phyloP scores from a whole-genome alignment of 2,888 invertebrate genomes.

The Callyntrura guangdongensis region DNA sequence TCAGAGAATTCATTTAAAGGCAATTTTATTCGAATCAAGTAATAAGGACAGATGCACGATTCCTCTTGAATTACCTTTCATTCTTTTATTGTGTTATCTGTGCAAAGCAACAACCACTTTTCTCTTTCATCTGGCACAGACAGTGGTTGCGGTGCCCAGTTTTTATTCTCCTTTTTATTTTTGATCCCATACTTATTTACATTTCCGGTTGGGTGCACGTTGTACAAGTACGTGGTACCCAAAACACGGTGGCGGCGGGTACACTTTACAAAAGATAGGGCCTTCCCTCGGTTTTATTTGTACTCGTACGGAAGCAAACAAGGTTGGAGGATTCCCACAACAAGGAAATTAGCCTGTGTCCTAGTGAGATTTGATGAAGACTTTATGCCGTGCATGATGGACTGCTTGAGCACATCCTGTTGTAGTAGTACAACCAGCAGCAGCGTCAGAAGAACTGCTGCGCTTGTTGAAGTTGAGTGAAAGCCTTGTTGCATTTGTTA shows the following conservation, averaged over 20 bases:
- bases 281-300: neutral
- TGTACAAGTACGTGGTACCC: neutral
- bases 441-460: too few relatives aligned
- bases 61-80: neutral
- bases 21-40: neutral
- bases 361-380: slow-evolving; percentile 62
- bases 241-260: too few relatives aligned
- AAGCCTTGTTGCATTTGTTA: too few relatives aligned
- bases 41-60: neutral
- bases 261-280: neutral
- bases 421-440: neutral
- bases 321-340: slow-evolving; percentile 11
- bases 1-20: slow-evolving; percentile 8
- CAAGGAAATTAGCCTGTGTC: slow-evolving; percentile 41
- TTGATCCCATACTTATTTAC: slow-evolving; percentile 53
- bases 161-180: neutral
- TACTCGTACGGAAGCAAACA: slow-evolving; percentile 42
- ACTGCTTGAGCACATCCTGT: neutral
- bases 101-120: neutral
- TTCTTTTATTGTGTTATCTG: neutral
- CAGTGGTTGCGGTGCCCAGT: neutral
- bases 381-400: slow-evolving; percentile 53
- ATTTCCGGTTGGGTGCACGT: slow-evolving; percentile 38
- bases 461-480: too few relatives aligned
- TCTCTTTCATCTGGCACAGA: neutral